phyloP scores from a whole-genome alignment of 1,140 invertebrate species.

The Hestina assimilis region DNA sequence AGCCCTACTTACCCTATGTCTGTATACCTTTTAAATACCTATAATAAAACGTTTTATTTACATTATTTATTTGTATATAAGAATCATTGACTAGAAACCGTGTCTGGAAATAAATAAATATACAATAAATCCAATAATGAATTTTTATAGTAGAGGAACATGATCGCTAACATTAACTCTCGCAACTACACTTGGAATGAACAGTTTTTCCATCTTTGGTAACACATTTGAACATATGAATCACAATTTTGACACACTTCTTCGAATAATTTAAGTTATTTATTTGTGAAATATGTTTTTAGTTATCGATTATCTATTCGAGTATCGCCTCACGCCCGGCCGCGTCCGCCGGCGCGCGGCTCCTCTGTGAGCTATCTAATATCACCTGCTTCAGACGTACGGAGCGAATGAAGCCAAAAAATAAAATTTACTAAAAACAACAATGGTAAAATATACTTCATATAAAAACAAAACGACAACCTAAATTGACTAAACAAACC shows the following conservation, averaged over 20 bases:
- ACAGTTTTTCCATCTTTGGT: slow-evolving; percentile 69
- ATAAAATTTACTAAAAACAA: slow-evolving; percentile 75
- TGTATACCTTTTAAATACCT: slow-evolving; percentile 65
- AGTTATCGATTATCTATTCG: neutral
- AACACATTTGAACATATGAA: slow-evolving; percentile 59
- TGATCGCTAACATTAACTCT: slow-evolving; percentile 34
- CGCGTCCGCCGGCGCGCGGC: neutral
- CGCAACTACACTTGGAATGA: slow-evolving; percentile 50
- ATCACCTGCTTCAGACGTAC: slow-evolving; percentile 61
- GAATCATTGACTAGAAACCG: slow-evolving; percentile 73
- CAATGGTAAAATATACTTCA: slow-evolving; percentile 69
- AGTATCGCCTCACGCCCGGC: neutral
- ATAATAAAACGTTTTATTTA: slow-evolving; percentile 65
- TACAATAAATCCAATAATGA: slow-evolving; percentile 52
- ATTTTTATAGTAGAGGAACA: slow-evolving; percentile 59
- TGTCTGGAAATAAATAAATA: slow-evolving; percentile 56
- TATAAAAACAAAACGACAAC: slow-evolving; percentile 67
- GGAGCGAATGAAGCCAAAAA: slow-evolving; percentile 52
- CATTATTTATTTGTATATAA: slow-evolving; percentile 65
- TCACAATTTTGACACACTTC: slow-evolving; percentile 21
- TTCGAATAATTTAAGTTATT: neutral
- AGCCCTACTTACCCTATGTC: slow-evolving; percentile 55
- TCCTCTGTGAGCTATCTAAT: slow-evolving; percentile 65
- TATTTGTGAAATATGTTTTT: neutral
- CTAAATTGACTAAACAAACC: slow-evolving; percentile 52